Evolutionary conservation across 2,888 invertebrate species (phyloP), one percentile per base, ranked within the genome.

Genomic region (Ornithoptera priamus): DNA sequence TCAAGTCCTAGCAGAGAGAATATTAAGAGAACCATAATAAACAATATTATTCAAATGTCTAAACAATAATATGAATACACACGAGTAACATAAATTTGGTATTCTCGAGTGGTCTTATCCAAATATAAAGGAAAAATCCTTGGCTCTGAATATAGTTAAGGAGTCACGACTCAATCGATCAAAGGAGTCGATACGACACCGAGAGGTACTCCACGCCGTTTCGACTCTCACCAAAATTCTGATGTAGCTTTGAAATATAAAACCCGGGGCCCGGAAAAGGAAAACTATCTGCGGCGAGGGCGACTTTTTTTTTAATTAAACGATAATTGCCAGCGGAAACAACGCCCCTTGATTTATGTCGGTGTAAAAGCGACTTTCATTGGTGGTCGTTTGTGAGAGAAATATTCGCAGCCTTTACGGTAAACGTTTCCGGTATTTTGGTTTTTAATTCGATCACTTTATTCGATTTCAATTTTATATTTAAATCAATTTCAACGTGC

Each of bases 121-220:
- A 46, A 46, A 46, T 46, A 46, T 15, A 12, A 46, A 46, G 46
- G 15, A 46, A 46, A 46, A 15, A 46, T 46, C 15, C 46, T 46
- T 3, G 15, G 12, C 46, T 46, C 15, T 30, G 30, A 30, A 12
- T 46, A 56, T 20, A 56, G 8, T 20, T 56, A 56, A 20, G 18
- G 56, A 56, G 56, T 56, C 20, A 56, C 56, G 20, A 56, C n/a
- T 73, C 15, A 77, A 72, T 79, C 80, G 85, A 87, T 86, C 85
- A 87, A 85, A 87, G 76, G 76, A 73, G 72, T 75, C 77, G 81
- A 82, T 80, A 83, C 81, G 81, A 85, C 81, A 82, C 82, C 76
- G 72, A 42, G 42, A 36, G 18, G 18, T 36, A 30, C 62, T 53
- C 50, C 18, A 53, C 8, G 3, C n/a, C 53, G 36, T 46, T 46